Conservation (phyloP, 2,888 invertebrate species). For the Eupithecia exiguata region DNA sequence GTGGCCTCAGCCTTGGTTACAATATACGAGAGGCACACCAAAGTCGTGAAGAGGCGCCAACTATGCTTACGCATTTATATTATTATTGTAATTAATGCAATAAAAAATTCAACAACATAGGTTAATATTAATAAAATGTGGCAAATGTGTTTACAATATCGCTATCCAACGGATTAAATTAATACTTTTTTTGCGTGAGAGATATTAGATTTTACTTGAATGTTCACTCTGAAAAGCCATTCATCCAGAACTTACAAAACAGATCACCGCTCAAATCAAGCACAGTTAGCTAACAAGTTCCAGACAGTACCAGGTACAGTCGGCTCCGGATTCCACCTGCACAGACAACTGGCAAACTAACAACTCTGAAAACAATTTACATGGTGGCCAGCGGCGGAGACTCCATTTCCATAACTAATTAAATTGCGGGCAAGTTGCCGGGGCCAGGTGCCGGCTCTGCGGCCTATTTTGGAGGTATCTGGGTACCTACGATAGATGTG, state of each 20-base stretch:
- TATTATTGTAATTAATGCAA: not conserved
- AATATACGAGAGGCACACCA: not conserved
- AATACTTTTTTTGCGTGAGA: not conserved
- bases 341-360: constrained; percentile 50
- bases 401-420: constrained; percentile 69
- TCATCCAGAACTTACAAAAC: not conserved
- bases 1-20: not conserved
- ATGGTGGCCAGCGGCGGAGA: constrained; percentile 49
- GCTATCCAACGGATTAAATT: not conserved
- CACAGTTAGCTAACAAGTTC: constrained; percentile 2
- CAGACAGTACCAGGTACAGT: constrained; percentile 11
- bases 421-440: constrained; percentile 61
- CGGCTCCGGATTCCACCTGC: constrained; percentile 33
- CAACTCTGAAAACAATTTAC: constrained; percentile 60
- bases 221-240: not conserved
- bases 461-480: constrained; percentile 6
- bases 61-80: not conserved
- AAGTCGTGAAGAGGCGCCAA: not conserved
- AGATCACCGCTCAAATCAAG: not conserved
- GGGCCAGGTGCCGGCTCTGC: constrained; percentile 43
- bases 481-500: not conserved
- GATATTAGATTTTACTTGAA: not conserved
- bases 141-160: not conserved
- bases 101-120: not conserved
- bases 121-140: not conserved